Conservation (phyloP, 2,797 vertebrate genomes). For the Meda fulgida region DNA sequence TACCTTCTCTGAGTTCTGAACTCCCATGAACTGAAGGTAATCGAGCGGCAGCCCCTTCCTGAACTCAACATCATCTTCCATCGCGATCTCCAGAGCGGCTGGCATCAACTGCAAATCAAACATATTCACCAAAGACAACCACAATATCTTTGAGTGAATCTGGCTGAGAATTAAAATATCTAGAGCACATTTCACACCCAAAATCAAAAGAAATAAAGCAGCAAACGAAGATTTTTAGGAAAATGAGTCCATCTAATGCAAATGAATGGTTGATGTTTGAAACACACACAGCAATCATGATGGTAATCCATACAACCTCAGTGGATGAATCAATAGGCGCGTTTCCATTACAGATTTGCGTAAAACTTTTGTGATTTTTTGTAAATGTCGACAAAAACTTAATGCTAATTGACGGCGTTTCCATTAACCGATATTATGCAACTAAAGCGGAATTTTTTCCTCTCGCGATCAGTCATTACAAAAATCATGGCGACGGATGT, state of each 20-base stretch:
- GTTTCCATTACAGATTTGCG: no score
- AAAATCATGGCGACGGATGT: no score
- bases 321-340: background rate
- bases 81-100: constrained; percentile 87
- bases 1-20: constrained; percentile 86
- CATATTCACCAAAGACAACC: background rate
- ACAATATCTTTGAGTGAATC: background rate
- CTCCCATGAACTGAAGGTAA: constrained; percentile 92
- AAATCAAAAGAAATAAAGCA: background rate
- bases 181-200: background rate
- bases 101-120: constrained; percentile 80
- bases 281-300: background rate
- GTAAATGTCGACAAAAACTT: no score
- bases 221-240: background rate
- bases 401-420: no score
- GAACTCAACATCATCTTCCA: constrained; percentile 93
- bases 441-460: no score
- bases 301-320: background rate
- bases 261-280: background rate
- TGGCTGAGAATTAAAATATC: background rate
- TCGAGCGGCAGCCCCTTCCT: constrained; percentile 89
- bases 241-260: background rate
- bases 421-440: no score
- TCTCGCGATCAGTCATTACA: no score
- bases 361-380: no score